Evolutionary conservation across 2,888 invertebrate genomes (phyloP), one percentile per base, ranked within the genome.

Genomic region (Hydrotaea diabolus): DNA sequence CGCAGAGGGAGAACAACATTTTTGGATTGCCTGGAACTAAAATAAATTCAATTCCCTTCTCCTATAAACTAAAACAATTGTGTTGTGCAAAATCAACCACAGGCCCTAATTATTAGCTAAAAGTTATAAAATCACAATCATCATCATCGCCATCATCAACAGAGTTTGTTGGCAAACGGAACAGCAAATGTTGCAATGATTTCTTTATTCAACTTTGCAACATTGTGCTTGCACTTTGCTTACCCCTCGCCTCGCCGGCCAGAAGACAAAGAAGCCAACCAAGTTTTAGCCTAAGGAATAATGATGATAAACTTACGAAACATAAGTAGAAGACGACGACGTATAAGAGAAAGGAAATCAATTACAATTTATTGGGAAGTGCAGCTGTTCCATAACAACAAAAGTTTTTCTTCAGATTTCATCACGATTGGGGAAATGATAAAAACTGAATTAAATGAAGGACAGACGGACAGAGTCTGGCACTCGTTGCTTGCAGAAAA

Each of bases 301-400:
- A 55, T n/a, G 17, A 55, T 2, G 17, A 15, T 49, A 55, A 21
- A 55, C 39, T 13, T 8, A 39, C 39, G 8, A 39, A 8, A 7
- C 31, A 31, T 39, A 11, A 39, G 11, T 8, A 39, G 7, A 39
- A 39, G 39, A 39, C 36, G 36, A 36, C 3, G 36, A 36, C 3
- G 36, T 36, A 39, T 11, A 39, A 39, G 11, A 39, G 9, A 5
- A 55, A n/a, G 21, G 13, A 55, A 55, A 55, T 55, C 55, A 55
- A 55, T 55, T 55, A 55, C 55, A 55, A 55, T 55, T 55, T 55
- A 55, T 55, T 19, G 55, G 19, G 11, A 55, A 55, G 23, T 55
- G 21, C 55, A 21, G 55, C 23, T 55, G 55, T 55, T 55, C 21
- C 23, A 21, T 21, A 13, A 55, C 49, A 55, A 55, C 19, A 55